Conservation (phyloP, 2,888 invertebrate genomes). For the Tachina fera region DNA sequence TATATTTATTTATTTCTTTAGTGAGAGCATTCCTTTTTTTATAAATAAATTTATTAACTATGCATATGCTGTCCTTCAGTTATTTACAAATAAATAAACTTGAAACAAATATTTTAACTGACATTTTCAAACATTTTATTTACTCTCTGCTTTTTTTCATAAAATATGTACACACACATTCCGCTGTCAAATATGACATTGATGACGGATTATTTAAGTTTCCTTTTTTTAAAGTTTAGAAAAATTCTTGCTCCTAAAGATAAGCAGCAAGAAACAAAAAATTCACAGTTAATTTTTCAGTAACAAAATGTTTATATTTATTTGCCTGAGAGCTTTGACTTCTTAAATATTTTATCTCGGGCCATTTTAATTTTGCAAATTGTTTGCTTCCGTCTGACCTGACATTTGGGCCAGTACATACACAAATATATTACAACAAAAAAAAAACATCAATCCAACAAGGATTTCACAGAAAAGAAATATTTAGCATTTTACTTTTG, state of each 20-base stretch:
- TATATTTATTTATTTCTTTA: no score
- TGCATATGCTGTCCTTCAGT: background rate
- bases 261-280: no score
- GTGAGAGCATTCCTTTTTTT: background rate
- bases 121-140: background rate
- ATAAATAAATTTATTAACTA: background rate
- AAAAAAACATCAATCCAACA: background rate
- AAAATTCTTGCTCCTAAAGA: background rate
- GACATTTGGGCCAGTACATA: background rate
- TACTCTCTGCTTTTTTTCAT: background rate
- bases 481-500: background rate
- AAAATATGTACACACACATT: background rate
- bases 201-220: slow-evolving; percentile 6
- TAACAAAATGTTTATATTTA: background rate
- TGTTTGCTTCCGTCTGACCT: background rate
- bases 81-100: background rate
- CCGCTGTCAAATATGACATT: slow-evolving; percentile 1
- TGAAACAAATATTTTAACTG: background rate
- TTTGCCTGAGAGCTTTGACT: slow-evolving; percentile 3
- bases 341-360: slow-evolving; percentile 34
- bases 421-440: background rate
- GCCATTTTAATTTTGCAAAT: slow-evolving; percentile 27
- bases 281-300: background rate
- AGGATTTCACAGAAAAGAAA: background rate
- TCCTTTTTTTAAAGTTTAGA: background rate